Evolutionary conservation across 1,140 invertebrate genomes (phyloP).

Genomic region (Popillia japonica): DNA sequence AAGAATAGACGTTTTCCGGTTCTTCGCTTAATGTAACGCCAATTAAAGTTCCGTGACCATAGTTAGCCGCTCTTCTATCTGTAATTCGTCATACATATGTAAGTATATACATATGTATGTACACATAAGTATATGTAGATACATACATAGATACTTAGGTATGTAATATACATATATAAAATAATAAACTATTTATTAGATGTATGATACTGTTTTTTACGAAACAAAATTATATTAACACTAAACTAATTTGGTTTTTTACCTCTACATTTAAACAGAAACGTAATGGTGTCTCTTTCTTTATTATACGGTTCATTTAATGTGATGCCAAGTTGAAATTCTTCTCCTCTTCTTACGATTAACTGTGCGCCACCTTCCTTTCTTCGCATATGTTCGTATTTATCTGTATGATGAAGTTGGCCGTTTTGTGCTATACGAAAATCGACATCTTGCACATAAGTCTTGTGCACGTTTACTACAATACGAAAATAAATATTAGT

Average conservation of each 20-base stretch:
- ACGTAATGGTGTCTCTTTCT: conserved; percentile 1
- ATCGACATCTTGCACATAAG: background rate
- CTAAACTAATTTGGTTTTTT: no score
- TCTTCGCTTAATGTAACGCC: conserved; percentile 34
- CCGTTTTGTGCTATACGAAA: conserved; percentile 16
- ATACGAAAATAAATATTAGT: background rate
- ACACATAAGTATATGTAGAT: no score
- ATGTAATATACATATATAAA: no score
- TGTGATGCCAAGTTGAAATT: conserved; percentile 22
- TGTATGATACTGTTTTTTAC: no score
- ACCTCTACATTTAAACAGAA: conserved; percentile 22
- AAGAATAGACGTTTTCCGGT: conserved; percentile 60
- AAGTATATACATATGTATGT: no score
- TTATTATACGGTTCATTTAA: conserved; percentile 1
- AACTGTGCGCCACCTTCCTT: background rate
- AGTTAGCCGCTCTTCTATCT: conserved; percentile 24
- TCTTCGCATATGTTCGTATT: conserved; percentile 24
- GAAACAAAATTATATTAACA: no score
- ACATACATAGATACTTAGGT: no score
- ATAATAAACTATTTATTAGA: no score
- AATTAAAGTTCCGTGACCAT: conserved; percentile 21
- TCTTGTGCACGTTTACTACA: background rate
- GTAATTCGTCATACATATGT: no score
- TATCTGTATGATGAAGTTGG: conserved; percentile 1
- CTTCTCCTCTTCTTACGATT: conserved; percentile 24